These are phyloP conservation scores for Myripristis murdjan DNA, from an alignment of 2,797 vertebrate genomes.

Conservation along the genomic window DNA sequence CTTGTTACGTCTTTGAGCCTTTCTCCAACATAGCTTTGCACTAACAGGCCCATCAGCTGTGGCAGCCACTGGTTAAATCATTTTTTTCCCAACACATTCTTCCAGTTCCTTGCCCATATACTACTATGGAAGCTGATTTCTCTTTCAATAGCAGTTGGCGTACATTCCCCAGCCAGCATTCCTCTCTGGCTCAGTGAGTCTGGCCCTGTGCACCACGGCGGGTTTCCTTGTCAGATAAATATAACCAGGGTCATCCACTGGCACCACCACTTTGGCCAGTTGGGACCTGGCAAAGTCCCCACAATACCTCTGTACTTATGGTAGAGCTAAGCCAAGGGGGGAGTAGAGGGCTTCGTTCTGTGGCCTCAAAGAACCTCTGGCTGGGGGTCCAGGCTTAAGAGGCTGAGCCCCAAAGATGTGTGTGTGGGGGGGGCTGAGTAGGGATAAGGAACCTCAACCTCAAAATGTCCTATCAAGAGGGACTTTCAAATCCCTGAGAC, in stretches of 20 bases:
- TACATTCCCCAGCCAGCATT: conserved; percentile 57
- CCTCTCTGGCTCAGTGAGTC: conserved; percentile 71
- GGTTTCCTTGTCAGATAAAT: conserved; percentile 86
- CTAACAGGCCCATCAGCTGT: conserved; percentile 37
- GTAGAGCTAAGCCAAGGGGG: conserved; percentile 71
- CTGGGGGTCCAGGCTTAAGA: conserved; percentile 75
- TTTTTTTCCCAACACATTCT: conserved; percentile 54
- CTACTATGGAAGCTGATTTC: conserved; percentile 52
- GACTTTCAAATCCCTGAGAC: conserved; percentile 41
- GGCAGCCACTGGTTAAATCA: conserved; percentile 54
- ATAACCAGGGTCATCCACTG: conserved; percentile 84
- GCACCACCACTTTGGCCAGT: conserved; percentile 63
- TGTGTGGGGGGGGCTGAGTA: conserved; percentile 41
- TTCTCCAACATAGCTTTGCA: conserved; percentile 39
- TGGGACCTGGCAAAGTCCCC: conserved; percentile 77
- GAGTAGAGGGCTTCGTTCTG: conserved; percentile 60
- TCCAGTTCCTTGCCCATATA: conserved; percentile 51
- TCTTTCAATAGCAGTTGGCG: conserved; percentile 72
- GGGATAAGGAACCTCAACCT: conserved; percentile 72
- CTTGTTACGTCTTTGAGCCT: conserved; percentile 57
- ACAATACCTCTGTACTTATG: conserved; percentile 81
- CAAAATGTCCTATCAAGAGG: conserved; percentile 53
- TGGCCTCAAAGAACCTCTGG: conserved; percentile 83
- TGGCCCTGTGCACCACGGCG: conserved; percentile 66
- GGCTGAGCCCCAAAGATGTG: conserved; percentile 76